phyloP scores from a whole-genome alignment of 2,888 invertebrate genomes.

The Athalia cordata region DNA sequence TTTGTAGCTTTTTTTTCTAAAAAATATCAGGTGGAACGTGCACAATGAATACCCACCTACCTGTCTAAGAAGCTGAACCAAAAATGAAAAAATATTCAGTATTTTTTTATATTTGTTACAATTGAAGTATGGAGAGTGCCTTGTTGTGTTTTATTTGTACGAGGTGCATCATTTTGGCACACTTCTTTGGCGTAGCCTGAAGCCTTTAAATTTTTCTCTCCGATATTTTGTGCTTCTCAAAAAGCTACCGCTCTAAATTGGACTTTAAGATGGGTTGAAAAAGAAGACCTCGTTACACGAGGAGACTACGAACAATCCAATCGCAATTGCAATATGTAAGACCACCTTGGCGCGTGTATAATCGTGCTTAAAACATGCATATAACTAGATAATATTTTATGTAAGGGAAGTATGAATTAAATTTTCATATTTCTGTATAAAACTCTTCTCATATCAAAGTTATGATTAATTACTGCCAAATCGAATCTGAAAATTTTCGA shows the following conservation, averaged over 20 bases:
- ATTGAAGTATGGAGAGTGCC: conserved; percentile 53
- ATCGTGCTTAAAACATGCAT: neutral
- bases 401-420: neutral
- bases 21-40: neutral
- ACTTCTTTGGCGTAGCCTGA: neutral
- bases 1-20: conserved; percentile 5
- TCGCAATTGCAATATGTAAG: no score
- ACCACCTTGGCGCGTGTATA: neutral
- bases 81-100: conserved; percentile 31
- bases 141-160: conserved; percentile 52
- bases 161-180: conserved; percentile 17
- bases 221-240: neutral
- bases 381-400: neutral
- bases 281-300: no score
- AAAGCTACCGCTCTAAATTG: neutral
- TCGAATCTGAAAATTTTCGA: neutral
- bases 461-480: conserved; percentile 12
- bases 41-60: neutral
- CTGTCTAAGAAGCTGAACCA: conserved; percentile 38
- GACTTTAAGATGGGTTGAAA: neutral
- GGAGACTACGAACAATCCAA: no score
- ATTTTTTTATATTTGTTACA: conserved; percentile 24
- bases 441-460: conserved; percentile 32
- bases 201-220: neutral
- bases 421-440: neutral